phyloP scores from a whole-genome alignment of 2,888 invertebrate species.

The Trissoscelio sp. region DNA sequence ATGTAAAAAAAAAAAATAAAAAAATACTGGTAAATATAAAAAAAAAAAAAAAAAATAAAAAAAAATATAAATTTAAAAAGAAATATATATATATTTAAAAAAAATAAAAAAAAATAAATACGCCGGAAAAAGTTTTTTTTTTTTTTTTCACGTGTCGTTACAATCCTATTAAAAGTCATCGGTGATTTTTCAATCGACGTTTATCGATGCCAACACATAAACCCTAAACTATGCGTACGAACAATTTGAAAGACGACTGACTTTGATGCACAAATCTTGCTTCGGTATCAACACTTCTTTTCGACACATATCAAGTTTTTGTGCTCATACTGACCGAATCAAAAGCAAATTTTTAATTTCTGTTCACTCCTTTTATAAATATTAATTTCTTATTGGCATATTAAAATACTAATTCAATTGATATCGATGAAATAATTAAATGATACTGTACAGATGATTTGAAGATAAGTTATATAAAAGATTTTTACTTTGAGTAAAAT shows the following conservation, averaged over 20 bases:
- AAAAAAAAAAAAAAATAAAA: no score
- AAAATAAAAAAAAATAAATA: slow-evolving; percentile 52
- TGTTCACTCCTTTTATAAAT: background rate
- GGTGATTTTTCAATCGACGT: no score
- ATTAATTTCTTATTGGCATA: no score
- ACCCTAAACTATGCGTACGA: slow-evolving; percentile 30
- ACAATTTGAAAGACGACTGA: slow-evolving; percentile 24
- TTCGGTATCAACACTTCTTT: background rate
- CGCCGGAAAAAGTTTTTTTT: slow-evolving; percentile 33
- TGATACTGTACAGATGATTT: no score
- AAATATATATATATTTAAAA: slow-evolving; percentile 59
- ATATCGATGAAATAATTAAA: no score
- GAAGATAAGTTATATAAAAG: no score
- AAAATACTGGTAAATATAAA: no score
- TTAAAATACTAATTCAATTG: no score
- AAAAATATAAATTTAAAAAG: no score
- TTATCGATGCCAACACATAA: slow-evolving; percentile 40
- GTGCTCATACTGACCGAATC: background rate
- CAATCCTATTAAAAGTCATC: slow-evolving; percentile 13
- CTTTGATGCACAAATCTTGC: background rate
- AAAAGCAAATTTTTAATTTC: background rate
- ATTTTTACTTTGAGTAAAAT: no score
- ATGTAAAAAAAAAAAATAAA: no score
- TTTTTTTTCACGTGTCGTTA: slow-evolving; percentile 33
- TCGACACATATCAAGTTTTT: background rate